Percentiles rank a stretch among this genome's conserved stretches.
phyloP scores from a whole-genome alignment of 2,888 invertebrate genomes.

The Ichneumoninae sp. region DNA sequence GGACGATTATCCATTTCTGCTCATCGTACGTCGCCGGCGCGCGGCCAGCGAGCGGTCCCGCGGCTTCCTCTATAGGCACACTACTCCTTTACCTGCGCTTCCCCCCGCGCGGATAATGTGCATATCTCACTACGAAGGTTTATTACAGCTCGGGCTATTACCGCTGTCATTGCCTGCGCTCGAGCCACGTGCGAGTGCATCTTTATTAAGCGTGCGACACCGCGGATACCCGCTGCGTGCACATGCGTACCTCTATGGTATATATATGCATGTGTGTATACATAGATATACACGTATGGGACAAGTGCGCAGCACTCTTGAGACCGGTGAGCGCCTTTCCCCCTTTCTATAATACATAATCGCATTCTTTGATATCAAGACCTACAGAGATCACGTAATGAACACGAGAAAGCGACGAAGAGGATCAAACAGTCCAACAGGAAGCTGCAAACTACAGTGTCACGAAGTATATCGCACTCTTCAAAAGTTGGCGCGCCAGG shows the following conservation, averaged over 20 bases:
- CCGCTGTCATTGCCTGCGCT: constrained; percentile 73
- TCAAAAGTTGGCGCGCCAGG: neutral
- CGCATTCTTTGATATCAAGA: constrained; percentile 38
- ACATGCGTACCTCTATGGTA: constrained; percentile 12
- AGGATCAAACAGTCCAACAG: neutral
- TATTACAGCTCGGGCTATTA: constrained; percentile 74
- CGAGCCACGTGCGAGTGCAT: constrained; percentile 71
- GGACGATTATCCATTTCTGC: constrained; percentile 70
- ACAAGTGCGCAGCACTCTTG: neutral
- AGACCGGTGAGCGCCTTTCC: constrained; percentile 27
- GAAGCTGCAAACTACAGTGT: constrained; percentile 3
- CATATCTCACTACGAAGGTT: constrained; percentile 75
- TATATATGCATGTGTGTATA: neutral
- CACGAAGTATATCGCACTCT: neutral
- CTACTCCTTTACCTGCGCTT: constrained; percentile 54
- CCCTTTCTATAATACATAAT: constrained; percentile 31
- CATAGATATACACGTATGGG: neutral
- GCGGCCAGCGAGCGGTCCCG: constrained; percentile 40
- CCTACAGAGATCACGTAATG: constrained; percentile 24
- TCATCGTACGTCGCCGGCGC: constrained; percentile 50
- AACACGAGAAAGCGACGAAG: constrained; percentile 26
- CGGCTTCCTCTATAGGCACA: constrained; percentile 54
- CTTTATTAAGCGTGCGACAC: constrained; percentile 72
- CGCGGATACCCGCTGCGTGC: constrained; percentile 43
- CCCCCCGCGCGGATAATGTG: constrained; percentile 69